These are phyloP conservation scores for Mesocentrotus franciscanus DNA, from an alignment of 53 echinoderm and acorn worm species.

Conservation along the genomic window DNA sequence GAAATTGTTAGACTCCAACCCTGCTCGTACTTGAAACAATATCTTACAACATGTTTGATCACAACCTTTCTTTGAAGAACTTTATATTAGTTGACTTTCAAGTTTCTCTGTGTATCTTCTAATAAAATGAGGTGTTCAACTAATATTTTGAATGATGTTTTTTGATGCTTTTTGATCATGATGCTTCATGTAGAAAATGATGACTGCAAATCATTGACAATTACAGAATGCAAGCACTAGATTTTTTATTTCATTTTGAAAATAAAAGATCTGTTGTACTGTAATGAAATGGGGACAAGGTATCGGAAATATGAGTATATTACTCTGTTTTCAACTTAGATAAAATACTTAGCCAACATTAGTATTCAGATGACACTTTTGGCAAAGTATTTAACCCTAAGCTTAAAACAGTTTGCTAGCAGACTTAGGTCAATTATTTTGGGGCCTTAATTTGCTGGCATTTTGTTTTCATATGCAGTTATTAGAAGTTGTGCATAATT, in stretches of 20 bases:
- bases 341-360: no score
- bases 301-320: background rate
- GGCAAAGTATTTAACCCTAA: no score
- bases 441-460: no score
- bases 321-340: no score
- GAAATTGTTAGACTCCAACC: background rate
- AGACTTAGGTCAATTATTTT: no score
- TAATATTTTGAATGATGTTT: background rate
- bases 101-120: background rate
- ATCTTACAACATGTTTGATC: background rate
- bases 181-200: background rate
- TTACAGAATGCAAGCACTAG: background rate
- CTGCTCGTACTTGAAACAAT: background rate
- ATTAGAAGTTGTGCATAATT: no score
- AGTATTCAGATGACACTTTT: no score
- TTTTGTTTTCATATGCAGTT: no score
- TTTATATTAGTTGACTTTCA: background rate
- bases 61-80: background rate
- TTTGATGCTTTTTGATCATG: no score
- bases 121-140: background rate
- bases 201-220: background rate
- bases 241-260: no score
- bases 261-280: background rate
- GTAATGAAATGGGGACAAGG: background rate
- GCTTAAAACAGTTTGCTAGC: no score